Conservation (phyloP, 2,888 invertebrate species). For the Meghimatium bilineatum region DNA sequence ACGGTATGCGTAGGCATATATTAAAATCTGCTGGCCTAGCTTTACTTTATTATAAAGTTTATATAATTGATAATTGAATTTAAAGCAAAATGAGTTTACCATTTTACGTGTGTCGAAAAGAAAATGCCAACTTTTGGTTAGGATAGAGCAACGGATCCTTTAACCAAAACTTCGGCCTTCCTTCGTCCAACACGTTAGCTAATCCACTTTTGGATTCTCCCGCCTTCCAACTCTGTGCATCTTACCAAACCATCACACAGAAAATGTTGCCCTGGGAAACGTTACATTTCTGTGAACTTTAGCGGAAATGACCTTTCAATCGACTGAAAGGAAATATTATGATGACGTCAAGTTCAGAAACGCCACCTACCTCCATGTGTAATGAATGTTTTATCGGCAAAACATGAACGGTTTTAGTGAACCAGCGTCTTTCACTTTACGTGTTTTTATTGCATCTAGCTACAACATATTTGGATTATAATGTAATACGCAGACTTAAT, state of each 20-base stretch:
- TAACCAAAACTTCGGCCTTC: not conserved
- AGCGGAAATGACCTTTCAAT: conserved; percentile 28
- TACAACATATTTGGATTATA: not conserved
- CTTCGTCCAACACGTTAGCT: not conserved
- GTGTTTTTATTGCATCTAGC: not conserved
- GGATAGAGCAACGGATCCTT: conserved; percentile 31
- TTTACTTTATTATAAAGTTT: no score
- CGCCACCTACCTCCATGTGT: conserved; percentile 49
- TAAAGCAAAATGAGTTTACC: not conserved
- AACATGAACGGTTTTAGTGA: not conserved
- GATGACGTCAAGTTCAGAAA: conserved; percentile 38
- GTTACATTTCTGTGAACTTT: conserved; percentile 30
- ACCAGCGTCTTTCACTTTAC: not conserved
- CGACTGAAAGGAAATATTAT: not conserved
- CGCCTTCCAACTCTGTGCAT: not conserved
- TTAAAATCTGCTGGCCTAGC: no score
- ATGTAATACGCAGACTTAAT: not conserved
- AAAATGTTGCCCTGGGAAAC: not conserved
- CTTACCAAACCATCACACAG: not conserved
- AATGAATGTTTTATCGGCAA: conserved; percentile 32
- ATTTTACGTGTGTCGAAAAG: not conserved
- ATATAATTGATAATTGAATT: not conserved
- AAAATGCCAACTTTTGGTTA: not conserved
- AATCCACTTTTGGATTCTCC: not conserved
- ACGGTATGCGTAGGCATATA: no score